These are phyloP conservation scores for Corythornis madagascariensis DNA, from an alignment of 2,113 vertebrate species.

Conservation along the genomic window DNA sequence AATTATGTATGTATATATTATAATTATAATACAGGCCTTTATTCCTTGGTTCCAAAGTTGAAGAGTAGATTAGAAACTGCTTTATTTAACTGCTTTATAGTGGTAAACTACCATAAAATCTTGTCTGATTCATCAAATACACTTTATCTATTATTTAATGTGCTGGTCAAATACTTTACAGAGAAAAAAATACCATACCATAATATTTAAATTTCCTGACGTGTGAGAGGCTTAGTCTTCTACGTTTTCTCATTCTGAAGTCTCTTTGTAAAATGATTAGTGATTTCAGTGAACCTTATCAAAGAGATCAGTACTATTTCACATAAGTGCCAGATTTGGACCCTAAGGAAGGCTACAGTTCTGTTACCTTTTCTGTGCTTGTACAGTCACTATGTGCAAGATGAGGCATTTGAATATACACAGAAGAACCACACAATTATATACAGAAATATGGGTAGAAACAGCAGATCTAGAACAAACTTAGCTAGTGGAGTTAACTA, in stretches of 20 bases:
- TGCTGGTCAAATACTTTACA: not conserved
- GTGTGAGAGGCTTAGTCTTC: not conserved
- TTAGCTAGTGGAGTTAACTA: not conserved
- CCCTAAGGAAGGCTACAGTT: not conserved
- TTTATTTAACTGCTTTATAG: not conserved
- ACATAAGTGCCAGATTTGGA: not conserved
- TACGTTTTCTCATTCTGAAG: not conserved
- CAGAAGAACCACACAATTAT: not conserved
- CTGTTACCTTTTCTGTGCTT: not conserved
- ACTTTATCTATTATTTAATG: not conserved
- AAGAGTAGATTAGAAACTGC: not conserved
- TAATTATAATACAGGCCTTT: not conserved
- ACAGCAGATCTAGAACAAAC: not conserved
- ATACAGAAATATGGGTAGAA: not conserved
- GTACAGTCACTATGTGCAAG: not conserved
- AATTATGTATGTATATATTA: not conserved
- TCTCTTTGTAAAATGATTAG: not conserved
- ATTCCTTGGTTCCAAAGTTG: not conserved
- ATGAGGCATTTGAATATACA: not conserved
- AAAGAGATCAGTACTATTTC: not conserved
- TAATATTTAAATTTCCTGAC: not conserved
- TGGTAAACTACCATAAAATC: not conserved
- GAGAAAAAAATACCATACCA: not conserved
- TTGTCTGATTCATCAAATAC: not conserved
- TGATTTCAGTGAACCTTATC: not conserved